Evolutionary conservation across 2,888 invertebrate species (phyloP).

Genomic region (Parelbella ahira): DNA sequence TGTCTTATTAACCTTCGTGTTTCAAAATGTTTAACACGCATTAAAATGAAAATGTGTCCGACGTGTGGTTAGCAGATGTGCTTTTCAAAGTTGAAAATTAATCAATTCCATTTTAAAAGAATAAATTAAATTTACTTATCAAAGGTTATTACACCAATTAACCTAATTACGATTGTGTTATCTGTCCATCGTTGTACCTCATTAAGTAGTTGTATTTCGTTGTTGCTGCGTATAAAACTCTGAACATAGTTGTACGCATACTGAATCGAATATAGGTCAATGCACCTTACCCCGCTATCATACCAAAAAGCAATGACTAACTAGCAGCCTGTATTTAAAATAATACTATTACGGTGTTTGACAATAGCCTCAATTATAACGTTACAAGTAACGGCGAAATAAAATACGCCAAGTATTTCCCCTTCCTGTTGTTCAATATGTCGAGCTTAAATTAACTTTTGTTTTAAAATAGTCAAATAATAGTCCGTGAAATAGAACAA

Average conservation of each 20-base stretch:
- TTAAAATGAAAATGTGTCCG: too few species aligned
- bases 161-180: background rate
- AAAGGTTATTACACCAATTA: constrained; percentile 6
- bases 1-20: too few species aligned
- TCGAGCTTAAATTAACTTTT: constrained; percentile 59
- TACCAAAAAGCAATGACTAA: constrained; percentile 5
- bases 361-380: constrained; percentile 24
- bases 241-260: constrained; percentile 1
- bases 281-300: constrained; percentile 18
- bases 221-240: constrained; percentile 4
- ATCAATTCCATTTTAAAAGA: constrained; percentile 1
- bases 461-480: constrained; percentile 60
- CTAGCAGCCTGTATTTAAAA: constrained; percentile 2
- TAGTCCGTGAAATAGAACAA: constrained; percentile 64
- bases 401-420: constrained; percentile 63
- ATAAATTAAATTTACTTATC: constrained; percentile 2
- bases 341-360: constrained; percentile 4
- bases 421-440: constrained; percentile 70
- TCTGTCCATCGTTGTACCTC: constrained; percentile 3
- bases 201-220: background rate
- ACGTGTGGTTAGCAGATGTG: constrained; percentile 7
- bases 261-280: constrained; percentile 8
- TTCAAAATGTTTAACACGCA: too few species aligned
- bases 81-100: background rate
- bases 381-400: constrained; percentile 40